Percentiles rank a stretch among this genome's conserved stretches.
phyloP scores from a whole-genome alignment of 2,113 vertebrate genomes.

The Callipepla squamata region DNA sequence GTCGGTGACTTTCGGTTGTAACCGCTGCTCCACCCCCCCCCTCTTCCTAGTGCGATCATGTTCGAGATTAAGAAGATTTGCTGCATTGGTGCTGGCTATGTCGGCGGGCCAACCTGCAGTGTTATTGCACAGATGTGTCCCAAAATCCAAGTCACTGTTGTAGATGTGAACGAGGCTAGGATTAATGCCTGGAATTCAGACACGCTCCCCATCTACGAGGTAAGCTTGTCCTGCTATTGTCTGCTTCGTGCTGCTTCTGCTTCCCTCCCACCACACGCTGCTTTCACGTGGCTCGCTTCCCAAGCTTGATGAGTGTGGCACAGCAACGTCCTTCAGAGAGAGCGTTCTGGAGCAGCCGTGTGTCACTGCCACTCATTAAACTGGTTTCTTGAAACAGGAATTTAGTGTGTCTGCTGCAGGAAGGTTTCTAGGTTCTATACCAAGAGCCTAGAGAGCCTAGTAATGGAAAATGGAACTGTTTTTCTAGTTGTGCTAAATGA shows the following conservation, averaged over 20 bases:
- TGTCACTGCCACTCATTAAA: neutral
- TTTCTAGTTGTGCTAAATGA: neutral
- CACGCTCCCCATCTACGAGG: conserved; percentile 96
- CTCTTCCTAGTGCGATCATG: conserved; percentile 78
- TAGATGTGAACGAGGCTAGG: conserved; percentile 92
- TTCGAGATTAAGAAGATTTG: conserved; percentile 96
- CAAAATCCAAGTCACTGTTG: conserved; percentile 88
- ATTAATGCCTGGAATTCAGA: conserved; percentile 98
- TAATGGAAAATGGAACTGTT: neutral
- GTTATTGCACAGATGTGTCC: conserved; percentile 98
- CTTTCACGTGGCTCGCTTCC: neutral
- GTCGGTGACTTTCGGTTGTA: accelerated
- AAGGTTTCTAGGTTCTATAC: neutral
- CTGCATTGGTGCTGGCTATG: conserved; percentile 97
- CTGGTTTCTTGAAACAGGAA: neutral
- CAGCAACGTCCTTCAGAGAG: neutral
- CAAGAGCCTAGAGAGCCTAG: neutral
- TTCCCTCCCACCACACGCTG: accelerated
- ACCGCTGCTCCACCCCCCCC: accelerated
- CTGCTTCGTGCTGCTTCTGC: neutral
- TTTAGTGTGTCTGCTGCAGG: neutral
- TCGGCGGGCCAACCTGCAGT: conserved; percentile 96
- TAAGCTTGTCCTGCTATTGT: conserved; percentile 36
- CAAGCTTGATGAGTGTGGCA: neutral
- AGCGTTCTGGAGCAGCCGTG: neutral